These are phyloP conservation scores for Drosophila pandora DNA, from an alignment of 1,140 invertebrate species.

Conservation along the genomic window DNA sequence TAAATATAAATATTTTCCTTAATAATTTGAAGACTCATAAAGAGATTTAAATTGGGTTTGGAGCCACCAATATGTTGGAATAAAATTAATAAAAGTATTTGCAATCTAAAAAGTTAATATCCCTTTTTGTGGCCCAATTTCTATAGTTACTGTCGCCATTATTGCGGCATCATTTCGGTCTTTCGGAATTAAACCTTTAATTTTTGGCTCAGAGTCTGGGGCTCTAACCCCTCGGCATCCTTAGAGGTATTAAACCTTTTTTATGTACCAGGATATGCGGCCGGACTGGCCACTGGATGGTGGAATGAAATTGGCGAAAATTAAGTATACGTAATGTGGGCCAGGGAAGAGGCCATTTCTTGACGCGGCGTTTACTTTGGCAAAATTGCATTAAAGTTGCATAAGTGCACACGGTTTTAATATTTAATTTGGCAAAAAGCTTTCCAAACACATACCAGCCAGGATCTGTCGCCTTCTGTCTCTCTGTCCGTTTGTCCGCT, in stretches of 20 bases:
- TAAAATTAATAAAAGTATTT: not conserved
- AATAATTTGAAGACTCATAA: not conserved
- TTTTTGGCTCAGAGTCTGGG: not conserved
- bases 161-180: constrained; percentile 76
- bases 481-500: constrained; percentile 7
- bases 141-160: constrained; percentile 29
- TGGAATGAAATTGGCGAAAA: constrained; percentile 45
- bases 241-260: constrained; percentile 81
- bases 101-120: not conserved
- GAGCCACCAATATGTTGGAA: not conserved
- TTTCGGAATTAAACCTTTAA: constrained; percentile 73
- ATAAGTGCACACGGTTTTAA: constrained; percentile 82
- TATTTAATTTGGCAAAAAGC: constrained; percentile 83
- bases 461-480: constrained; percentile 11
- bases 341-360: constrained; percentile 29
- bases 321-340: constrained; percentile 60
- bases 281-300: constrained; percentile 4
- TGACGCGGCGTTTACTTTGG: constrained; percentile 66
- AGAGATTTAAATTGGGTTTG: not conserved
- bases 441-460: constrained; percentile 62
- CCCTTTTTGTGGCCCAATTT: constrained; percentile 11
- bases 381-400: constrained; percentile 83
- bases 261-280: constrained; percentile 51
- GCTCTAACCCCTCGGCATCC: constrained; percentile 31
- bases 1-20: not conserved